These are phyloP conservation scores for Squalus acanthias DNA, from an alignment of 2,797 vertebrate genomes.

Conservation along the genomic window DNA sequence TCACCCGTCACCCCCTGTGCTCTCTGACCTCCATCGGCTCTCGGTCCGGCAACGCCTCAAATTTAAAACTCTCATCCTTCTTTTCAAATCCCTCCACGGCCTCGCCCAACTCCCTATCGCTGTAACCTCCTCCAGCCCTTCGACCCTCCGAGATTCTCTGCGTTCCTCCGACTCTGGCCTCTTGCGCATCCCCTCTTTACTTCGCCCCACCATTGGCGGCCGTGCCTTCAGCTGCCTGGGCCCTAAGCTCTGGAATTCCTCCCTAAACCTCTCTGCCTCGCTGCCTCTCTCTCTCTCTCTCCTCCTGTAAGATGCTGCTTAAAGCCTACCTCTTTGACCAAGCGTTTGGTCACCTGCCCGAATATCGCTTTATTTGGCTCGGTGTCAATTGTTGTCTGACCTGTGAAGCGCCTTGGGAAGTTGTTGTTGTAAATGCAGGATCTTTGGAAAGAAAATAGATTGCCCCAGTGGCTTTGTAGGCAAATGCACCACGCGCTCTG, in stretches of 20 bases:
- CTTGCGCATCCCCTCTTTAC: not conserved
- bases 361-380: no score
- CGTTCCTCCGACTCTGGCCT: not conserved
- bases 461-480: no score
- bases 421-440: no score
- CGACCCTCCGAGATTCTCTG: not conserved
- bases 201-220: not conserved
- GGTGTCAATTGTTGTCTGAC: no score
- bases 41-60: not conserved
- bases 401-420: no score
- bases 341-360: no score
- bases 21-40: not conserved
- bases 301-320: not conserved
- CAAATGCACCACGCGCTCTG: no score
- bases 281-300: not conserved
- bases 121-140: no score
- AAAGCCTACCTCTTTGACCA: no score
- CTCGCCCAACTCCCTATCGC: no score
- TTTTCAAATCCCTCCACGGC: no score
- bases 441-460: no score
- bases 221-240: not conserved
- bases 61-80: not conserved
- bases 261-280: not conserved
- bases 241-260: not conserved
- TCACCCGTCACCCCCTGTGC: not conserved